phyloP scores from a whole-genome alignment of 2,797 vertebrate genomes.

The Enteromius radiatus region DNA sequence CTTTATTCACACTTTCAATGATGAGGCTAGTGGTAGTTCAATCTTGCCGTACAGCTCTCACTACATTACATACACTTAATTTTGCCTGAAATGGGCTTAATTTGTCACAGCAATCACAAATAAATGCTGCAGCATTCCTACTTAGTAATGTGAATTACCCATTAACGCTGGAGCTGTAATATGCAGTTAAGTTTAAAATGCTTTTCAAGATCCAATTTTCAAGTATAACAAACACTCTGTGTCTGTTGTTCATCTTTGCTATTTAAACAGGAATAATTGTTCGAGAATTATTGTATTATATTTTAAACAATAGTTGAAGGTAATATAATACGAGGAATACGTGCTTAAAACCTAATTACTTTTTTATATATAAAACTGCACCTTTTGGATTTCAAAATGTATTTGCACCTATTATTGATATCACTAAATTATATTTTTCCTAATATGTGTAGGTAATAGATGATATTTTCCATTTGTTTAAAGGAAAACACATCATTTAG shows the following conservation, averaged over 20 bases:
- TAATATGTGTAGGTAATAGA: background rate
- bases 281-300: background rate
- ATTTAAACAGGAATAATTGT: slow-evolving; percentile 7
- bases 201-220: slow-evolving; percentile 32
- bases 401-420: background rate
- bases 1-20: slow-evolving; percentile 55
- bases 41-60: slow-evolving; percentile 31
- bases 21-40: slow-evolving; percentile 47
- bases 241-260: slow-evolving; percentile 8
- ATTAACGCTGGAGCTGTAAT: slow-evolving; percentile 46
- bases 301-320: background rate
- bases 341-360: background rate
- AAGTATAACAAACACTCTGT: background rate
- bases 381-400: background rate
- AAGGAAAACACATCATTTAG: background rate
- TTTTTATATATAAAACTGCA: background rate
- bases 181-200: slow-evolving; percentile 41
- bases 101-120: slow-evolving; percentile 55
- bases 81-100: slow-evolving; percentile 43
- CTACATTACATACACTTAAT: slow-evolving; percentile 45
- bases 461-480: background rate
- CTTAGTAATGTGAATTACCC: slow-evolving; percentile 32
- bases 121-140: slow-evolving; percentile 25
- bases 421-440: background rate
- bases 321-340: background rate